Percentiles rank a stretch among this genome's conserved stretches.
These are phyloP conservation scores for Oostethus manadensis DNA, from an alignment of 2,113 vertebrate species.

Conservation along the genomic window DNA sequence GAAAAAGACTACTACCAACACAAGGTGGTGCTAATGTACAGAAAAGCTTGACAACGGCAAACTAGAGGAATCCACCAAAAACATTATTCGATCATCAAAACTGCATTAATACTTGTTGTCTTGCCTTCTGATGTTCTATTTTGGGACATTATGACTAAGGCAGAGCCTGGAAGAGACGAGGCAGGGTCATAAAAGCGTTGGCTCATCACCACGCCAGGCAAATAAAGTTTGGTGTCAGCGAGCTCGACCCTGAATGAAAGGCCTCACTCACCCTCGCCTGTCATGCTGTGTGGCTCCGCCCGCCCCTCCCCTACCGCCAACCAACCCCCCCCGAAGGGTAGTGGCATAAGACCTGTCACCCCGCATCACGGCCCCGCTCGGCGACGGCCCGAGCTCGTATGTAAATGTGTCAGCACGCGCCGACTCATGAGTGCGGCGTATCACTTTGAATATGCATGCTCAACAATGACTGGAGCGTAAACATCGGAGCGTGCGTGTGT, in stretches of 20 bases:
- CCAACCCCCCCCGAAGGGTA: constrained; percentile 36
- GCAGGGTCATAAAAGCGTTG: no score
- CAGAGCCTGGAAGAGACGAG: no score
- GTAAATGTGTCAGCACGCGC: constrained; percentile 61
- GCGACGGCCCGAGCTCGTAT: constrained; percentile 46
- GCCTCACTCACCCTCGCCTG: constrained; percentile 10
- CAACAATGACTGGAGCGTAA: constrained; percentile 46
- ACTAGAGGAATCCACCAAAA: no score
- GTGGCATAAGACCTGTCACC: constrained; percentile 61
- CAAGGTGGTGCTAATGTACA: no score
- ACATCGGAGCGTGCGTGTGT: constrained; percentile 29
- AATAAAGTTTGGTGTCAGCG: constrained; percentile 24
- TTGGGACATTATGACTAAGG: no score
- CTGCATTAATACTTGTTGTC: no score
- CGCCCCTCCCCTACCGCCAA: neutral
- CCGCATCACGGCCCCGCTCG: constrained; percentile 41
- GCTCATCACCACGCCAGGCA: neutral
- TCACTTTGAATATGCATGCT: constrained; percentile 59
- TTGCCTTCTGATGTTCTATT: no score
- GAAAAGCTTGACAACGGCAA: no score
- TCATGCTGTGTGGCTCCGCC: constrained; percentile 48
- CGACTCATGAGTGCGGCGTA: constrained; percentile 44
- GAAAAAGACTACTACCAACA: no score
- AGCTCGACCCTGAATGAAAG: constrained; percentile 44
- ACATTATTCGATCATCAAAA: no score